These are phyloP conservation scores for Emys orbicularis DNA, from an alignment of 2,797 vertebrate genomes.

Conservation along the genomic window DNA sequence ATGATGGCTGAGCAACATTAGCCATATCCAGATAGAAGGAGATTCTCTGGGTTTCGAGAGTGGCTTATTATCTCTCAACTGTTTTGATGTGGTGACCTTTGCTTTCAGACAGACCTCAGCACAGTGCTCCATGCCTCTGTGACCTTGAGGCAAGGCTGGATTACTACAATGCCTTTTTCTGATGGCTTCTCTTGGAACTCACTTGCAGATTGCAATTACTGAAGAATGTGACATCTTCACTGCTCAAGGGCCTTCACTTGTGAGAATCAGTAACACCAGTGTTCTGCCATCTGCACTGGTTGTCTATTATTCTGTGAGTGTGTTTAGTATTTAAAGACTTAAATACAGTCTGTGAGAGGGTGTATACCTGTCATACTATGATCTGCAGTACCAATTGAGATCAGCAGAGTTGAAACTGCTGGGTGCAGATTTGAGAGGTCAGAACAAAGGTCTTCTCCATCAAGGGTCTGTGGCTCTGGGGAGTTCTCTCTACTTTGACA, in stretches of 20 bases:
- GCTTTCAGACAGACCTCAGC: not conserved
- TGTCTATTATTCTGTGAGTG: not conserved
- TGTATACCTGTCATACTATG: not conserved
- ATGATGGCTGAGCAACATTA: not conserved
- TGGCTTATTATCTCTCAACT: not conserved
- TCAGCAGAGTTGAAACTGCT: not conserved
- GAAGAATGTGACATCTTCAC: not conserved
- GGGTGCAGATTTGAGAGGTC: not conserved
- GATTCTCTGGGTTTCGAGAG: not conserved
- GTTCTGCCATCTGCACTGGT: not conserved
- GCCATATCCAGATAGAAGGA: not conserved
- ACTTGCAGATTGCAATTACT: not conserved
- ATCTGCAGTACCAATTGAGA: not conserved
- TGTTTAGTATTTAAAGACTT: not conserved
- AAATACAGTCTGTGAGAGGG: not conserved
- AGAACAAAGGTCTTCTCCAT: not conserved
- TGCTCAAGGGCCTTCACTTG: not conserved
- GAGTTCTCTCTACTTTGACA: not conserved
- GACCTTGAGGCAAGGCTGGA: not conserved
- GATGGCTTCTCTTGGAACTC: not conserved
- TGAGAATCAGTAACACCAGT: not conserved
- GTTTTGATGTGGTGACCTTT: not conserved
- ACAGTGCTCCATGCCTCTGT: not conserved
- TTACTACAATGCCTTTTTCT: not conserved
- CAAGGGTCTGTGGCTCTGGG: not conserved